phyloP scores from a whole-genome alignment of 2,888 invertebrate genomes.

The Thereva unica region DNA sequence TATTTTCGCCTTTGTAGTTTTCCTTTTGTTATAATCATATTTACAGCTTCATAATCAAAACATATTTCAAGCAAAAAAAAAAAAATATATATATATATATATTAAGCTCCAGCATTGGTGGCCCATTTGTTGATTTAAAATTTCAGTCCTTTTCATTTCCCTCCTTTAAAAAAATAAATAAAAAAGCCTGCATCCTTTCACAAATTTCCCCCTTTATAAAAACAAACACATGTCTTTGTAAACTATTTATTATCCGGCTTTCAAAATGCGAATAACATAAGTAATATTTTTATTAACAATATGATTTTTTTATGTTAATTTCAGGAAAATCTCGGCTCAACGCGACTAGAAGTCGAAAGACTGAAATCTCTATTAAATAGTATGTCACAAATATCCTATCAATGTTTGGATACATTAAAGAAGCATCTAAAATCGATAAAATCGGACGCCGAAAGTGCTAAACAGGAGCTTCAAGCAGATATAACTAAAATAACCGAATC shows the following conservation, averaged over 20 bases:
- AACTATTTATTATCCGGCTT: too few species aligned
- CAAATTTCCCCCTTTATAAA: too few species aligned
- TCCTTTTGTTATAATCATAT: conserved; percentile 26
- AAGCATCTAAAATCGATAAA: conserved; percentile 65
- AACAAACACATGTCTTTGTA: too few species aligned
- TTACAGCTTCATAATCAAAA: conserved; percentile 27
- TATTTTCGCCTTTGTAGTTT: neutral
- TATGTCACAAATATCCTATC: conserved; percentile 62
- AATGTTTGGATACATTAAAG: conserved; percentile 64
- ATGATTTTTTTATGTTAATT: conserved; percentile 28
- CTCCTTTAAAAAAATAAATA: too few species aligned
- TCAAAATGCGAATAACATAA: too few species aligned
- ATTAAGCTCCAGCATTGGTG: conserved; percentile 37
- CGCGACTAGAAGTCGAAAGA: conserved; percentile 68
- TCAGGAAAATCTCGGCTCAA: conserved; percentile 73
- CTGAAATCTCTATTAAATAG: conserved; percentile 62
- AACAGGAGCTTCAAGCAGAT: conserved; percentile 59
- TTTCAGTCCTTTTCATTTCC: conserved; percentile 11
- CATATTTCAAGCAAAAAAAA: neutral
- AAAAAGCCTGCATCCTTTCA: too few species aligned
- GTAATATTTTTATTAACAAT: neutral
- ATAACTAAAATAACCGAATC: conserved; percentile 62
- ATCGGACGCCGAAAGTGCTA: conserved; percentile 61
- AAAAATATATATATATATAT: neutral
- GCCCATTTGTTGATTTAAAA: conserved; percentile 36